Evolutionary conservation across 2,797 vertebrate species (phyloP).

Genomic region (Chanos chanos): DNA sequence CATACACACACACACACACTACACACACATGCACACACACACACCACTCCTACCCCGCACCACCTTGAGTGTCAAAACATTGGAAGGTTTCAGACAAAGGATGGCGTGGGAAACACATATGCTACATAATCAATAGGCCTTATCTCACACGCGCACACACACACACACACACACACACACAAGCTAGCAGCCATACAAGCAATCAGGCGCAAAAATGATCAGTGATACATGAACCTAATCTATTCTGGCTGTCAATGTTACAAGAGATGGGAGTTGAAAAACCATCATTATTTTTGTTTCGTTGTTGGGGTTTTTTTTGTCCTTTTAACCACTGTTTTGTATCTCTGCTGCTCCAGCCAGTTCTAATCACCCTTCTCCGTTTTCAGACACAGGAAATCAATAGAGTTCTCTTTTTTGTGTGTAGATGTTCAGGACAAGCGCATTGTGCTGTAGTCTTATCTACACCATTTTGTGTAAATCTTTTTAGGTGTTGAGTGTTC

Average conservation of each 20-base stretch:
- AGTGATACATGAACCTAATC: slow-evolving; percentile 62
- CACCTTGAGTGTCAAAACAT: slow-evolving; percentile 29
- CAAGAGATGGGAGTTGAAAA: slow-evolving; percentile 44
- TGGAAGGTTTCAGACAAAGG: slow-evolving; percentile 43
- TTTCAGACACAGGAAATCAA: slow-evolving; percentile 48
- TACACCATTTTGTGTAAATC: not conserved
- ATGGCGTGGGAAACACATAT: slow-evolving; percentile 46
- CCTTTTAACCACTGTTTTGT: too few species aligned
- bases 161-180: slow-evolving; percentile 41
- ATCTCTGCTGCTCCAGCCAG: slow-evolving; percentile 45
- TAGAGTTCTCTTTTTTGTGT: slow-evolving; percentile 41
- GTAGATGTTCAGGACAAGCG: slow-evolving; percentile 39
- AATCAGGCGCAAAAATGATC: slow-evolving; percentile 48
- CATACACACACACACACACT: too few species aligned
- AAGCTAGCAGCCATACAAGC: slow-evolving; percentile 39
- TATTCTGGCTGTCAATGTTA: slow-evolving; percentile 58
- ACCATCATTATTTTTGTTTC: slow-evolving; percentile 17
- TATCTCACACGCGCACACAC: slow-evolving; percentile 40
- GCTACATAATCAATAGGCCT: slow-evolving; percentile 61
- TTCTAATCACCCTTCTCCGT: slow-evolving; percentile 26
- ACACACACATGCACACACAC: slow-evolving; percentile 43
- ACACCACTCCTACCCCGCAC: slow-evolving; percentile 35
- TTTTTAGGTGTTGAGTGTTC: slow-evolving; percentile 6
- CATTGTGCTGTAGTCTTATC: slow-evolving; percentile 37
- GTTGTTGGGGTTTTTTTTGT: slow-evolving; percentile 31